Evolutionary conservation across 2,113 vertebrate genomes (phyloP).

Genomic region (Ascaphus truei): DNA sequence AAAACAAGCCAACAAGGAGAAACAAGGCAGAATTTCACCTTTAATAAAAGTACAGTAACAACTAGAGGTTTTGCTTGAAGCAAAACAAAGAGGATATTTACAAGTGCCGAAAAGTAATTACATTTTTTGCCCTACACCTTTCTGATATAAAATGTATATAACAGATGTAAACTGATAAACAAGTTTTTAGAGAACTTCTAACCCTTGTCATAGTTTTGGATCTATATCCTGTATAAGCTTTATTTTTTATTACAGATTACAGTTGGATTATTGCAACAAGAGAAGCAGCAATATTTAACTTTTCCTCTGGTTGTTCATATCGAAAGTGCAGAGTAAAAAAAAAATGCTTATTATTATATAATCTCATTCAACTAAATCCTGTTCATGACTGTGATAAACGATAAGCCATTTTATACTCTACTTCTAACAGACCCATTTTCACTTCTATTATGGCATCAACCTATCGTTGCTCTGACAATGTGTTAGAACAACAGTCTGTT

Average conservation of each 20-base stretch:
- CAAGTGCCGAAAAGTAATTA: not conserved
- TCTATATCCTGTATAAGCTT: not conserved
- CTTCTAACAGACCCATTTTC: slow-evolving; percentile 4
- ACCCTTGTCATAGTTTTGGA: not conserved
- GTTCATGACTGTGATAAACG: not conserved
- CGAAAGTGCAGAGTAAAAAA: not conserved
- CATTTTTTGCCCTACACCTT: not conserved
- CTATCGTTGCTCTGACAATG: not conserved
- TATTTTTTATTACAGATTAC: not conserved
- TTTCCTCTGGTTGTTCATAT: not conserved
- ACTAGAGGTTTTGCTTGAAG: not conserved
- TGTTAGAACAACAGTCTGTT: slow-evolving; percentile 10
- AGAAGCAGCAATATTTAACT: not conserved
- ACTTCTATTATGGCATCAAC: not conserved
- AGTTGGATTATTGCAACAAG: not conserved
- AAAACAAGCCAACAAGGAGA: not conserved
- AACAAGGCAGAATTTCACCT: slow-evolving; percentile 6
- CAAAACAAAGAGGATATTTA: not conserved
- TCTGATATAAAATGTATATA: not conserved
- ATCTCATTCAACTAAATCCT: not conserved
- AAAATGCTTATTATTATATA: not conserved
- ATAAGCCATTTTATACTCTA: not conserved
- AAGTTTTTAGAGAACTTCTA: not conserved
- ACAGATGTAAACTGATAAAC: not conserved
- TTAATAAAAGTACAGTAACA: not conserved